Conservation (phyloP, 2,888 invertebrate genomes). For the Alsophila aescularia region DNA sequence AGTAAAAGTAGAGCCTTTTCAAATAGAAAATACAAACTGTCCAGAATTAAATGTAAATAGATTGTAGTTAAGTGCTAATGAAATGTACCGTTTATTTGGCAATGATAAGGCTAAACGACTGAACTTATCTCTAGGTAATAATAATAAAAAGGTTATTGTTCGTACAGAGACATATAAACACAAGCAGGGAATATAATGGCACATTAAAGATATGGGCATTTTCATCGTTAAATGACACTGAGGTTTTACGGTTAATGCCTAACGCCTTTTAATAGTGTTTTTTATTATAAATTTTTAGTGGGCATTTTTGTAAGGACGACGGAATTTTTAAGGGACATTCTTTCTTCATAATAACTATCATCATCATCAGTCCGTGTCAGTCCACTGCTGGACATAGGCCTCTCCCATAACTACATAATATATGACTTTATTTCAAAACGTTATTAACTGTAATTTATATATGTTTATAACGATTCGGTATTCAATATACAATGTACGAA, state of each 20-base stretch:
- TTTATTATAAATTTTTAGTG: too few species aligned
- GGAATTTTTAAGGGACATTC: too few species aligned
- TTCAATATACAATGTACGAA: too few species aligned
- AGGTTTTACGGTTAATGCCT: conserved; percentile 63
- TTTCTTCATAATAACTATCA: too few species aligned
- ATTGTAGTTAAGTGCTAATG: conserved; percentile 31
- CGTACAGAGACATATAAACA: conserved; percentile 55
- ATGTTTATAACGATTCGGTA: too few species aligned
- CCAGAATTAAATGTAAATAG: conserved; percentile 22
- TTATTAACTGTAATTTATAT: too few species aligned
- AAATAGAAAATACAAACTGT: conserved; percentile 21
- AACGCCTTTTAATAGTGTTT: too few species aligned
- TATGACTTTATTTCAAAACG: too few species aligned
- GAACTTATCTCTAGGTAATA: conserved; percentile 59
- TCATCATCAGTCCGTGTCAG: too few species aligned
- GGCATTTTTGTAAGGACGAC: too few species aligned
- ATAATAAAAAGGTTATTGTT: conserved; percentile 61
- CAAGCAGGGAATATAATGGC: conserved; percentile 60
- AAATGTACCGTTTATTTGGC: conserved; percentile 46
- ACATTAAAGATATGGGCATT: conserved; percentile 70
- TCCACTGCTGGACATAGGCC: too few species aligned
- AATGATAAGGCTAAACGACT: conserved; percentile 46
- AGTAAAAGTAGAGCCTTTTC: conserved; percentile 8
- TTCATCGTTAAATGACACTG: conserved; percentile 57
- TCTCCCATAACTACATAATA: too few species aligned